Evolutionary conservation across 92 coral and sea anemone genomes (phyloP).

Genomic region (Montipora capitata): DNA sequence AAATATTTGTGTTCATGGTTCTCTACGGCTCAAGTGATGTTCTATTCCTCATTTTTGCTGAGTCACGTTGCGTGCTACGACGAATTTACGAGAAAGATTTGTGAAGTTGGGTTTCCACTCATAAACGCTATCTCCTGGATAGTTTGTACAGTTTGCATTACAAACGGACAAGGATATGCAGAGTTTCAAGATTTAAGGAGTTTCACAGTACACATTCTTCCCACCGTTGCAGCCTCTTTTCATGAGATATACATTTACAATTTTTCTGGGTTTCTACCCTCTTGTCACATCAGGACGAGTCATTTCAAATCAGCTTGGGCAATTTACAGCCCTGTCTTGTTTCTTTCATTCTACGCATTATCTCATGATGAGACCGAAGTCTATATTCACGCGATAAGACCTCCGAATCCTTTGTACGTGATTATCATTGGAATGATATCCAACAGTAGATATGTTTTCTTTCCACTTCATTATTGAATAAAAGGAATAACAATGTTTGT

Average conservation of each 20-base stretch:
- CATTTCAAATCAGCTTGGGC: slow-evolving; percentile 18
- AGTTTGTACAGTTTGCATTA: too few relatives aligned
- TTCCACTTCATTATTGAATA: background rate
- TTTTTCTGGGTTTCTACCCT: background rate
- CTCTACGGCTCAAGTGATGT: background rate
- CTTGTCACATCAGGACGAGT: background rate
- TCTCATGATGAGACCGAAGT: slow-evolving; percentile 28
- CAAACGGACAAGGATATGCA: background rate
- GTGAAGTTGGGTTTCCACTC: too few relatives aligned
- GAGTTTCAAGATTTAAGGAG: slow-evolving; percentile 31
- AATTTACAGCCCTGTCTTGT: slow-evolving; percentile 38
- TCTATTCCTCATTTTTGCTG: too few relatives aligned
- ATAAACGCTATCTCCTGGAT: too few relatives aligned
- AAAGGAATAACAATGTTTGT: too few relatives aligned
- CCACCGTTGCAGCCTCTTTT: slow-evolving; percentile 23
- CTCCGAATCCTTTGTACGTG: slow-evolving; percentile 16
- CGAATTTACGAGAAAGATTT: too few relatives aligned
- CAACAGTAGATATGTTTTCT: slow-evolving; percentile 30
- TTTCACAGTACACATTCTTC: slow-evolving; percentile 46
- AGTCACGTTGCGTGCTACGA: too few relatives aligned
- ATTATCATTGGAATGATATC: slow-evolving; percentile 16
- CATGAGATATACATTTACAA: slow-evolving; percentile 29
- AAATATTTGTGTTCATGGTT: slow-evolving; percentile 54
- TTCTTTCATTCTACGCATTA: slow-evolving; percentile 32
- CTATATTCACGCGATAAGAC: slow-evolving; percentile 22